Base-by-base conservation (phyloP, 1,140 invertebrate species). In the Caenorhabditis briggsae region DNA sequence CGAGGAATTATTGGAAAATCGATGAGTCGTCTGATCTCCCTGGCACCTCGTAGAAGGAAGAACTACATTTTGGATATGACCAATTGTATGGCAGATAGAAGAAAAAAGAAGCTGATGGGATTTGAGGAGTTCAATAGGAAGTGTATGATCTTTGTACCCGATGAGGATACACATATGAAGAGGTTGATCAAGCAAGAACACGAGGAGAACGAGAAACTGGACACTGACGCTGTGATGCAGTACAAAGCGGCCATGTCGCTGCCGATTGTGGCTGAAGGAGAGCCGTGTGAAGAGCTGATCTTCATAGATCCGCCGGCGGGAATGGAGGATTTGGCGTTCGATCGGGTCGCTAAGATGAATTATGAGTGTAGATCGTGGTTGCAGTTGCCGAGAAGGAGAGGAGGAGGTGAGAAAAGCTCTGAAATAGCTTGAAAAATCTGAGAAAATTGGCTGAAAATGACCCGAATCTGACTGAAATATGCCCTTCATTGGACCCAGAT, bases 141-240 rank as follows among this genome's bases (percentile, higher is more conserved):
- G 59, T 92, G 91, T 59, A 90, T 92, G 23, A 90, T 92, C n/a
- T 20, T 89, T n/a, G 87, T 89, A 11, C 88, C 82, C 6, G 88
- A 89, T n/a, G 88, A 89, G 46, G 88, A 89, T 50, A 84, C 88
- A 48, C 83, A 88, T 50, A 88, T 89, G 50, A 46, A 56, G 61
- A 33, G 84, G 18, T 78, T 89, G 53, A 74, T 88, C 5, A 59
- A 82, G 25, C 70, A 84, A 33, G 88, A 89, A 14, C 97, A 46
- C 97, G 94, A 0, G 97, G 97, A 9, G 98, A 97, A 0, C 97
- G 98, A 0, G 97, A 98, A 0, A 99, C 96, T 7, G 97, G 97
- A 0, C n/a, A 78, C 70, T 2, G 70, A 78, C 23, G 43, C 70
- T 14, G 14, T 78, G 18, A 78, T 78, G 70, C 70, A 78, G 20